phyloP scores from a whole-genome alignment of 2,113 vertebrate species.

The Aplodontia rufa region DNA sequence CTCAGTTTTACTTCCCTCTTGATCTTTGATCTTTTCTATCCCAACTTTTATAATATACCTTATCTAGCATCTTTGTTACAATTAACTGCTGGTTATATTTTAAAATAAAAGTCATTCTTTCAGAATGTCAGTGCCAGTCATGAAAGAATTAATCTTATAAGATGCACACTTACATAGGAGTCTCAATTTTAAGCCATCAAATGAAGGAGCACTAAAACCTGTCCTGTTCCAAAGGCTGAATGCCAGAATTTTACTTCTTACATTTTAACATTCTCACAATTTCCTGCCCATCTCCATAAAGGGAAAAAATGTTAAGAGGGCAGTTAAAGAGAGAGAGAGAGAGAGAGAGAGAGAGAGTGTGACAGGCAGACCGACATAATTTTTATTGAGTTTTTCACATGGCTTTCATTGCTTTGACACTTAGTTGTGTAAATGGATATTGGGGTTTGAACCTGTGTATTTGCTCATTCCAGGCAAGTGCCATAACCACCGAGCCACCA shows the following conservation, averaged over 20 bases:
- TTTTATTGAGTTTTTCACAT: too few species aligned
- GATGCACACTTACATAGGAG: neutral
- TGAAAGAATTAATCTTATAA: neutral
- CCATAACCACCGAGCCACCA: too few species aligned
- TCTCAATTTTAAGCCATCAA: neutral
- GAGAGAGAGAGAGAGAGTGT: too few species aligned
- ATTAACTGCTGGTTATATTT: neutral
- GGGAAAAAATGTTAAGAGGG: fast-evolving
- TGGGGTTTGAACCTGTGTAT: too few species aligned
- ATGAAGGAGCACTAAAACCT: neutral
- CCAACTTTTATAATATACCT: neutral
- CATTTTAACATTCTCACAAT: neutral
- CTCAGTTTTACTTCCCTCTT: neutral
- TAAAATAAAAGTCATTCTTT: neutral
- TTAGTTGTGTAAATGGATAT: too few species aligned
- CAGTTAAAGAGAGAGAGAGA: too few species aligned
- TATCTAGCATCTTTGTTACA: neutral
- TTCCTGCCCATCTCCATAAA: neutral
- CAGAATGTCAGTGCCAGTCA: neutral
- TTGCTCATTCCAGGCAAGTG: too few species aligned
- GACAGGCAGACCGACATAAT: too few species aligned
- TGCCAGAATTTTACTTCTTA: neutral
- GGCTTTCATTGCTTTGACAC: too few species aligned
- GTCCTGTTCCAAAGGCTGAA: neutral
- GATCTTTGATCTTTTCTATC: neutral